Base-by-base conservation (phyloP, 2,888 invertebrate genomes). In the Phoronis australis region DNA sequence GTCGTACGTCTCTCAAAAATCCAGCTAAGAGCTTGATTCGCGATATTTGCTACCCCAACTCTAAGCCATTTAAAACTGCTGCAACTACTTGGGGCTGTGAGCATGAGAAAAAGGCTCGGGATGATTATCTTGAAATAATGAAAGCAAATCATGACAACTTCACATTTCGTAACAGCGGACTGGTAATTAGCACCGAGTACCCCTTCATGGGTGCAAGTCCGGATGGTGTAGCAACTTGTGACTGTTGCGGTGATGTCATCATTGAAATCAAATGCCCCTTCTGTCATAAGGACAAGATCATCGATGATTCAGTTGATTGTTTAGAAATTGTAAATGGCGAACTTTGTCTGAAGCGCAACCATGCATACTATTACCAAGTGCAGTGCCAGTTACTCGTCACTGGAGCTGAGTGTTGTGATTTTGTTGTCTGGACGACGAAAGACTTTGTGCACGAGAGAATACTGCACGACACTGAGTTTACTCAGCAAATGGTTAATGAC, bases 21-120 rank as follows among this genome's bases (percentile, higher is more conserved):
- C 45, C 49, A 21, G 31, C 48, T 9, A 31, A 39, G 15, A 40
- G 27, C 18, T 37, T 54, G 20, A 42, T 48, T 4, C 45, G 37
- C 37, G 24, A 5, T 39, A 38, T 54, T 1, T 54, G 51, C 21
- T 42, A 51, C 26, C 51, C 51, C 2, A 39, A 45, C 2, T n/a
- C 22, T 3, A 26, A n/a, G 1, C 42, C 39, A 25, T 45, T 42
- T 12, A 15, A 35, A 20, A 25, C 42, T 26, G 35, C 27, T 21
- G 53, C 45, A 9, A 46, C 45, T 6, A 6, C 4, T 6, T 49
- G 46, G 48, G 46, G 46, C 22, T 42, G 42, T 27, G 15, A 37
- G 2, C 45, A 48, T 27, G 46, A 52, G 27, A 43, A 42, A 18
- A 15, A 26, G 35, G 49, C 52, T 15, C 24, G 18, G 27, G 42